phyloP scores from a whole-genome alignment of 2,888 invertebrate genomes.

The Orthosia cruda region DNA sequence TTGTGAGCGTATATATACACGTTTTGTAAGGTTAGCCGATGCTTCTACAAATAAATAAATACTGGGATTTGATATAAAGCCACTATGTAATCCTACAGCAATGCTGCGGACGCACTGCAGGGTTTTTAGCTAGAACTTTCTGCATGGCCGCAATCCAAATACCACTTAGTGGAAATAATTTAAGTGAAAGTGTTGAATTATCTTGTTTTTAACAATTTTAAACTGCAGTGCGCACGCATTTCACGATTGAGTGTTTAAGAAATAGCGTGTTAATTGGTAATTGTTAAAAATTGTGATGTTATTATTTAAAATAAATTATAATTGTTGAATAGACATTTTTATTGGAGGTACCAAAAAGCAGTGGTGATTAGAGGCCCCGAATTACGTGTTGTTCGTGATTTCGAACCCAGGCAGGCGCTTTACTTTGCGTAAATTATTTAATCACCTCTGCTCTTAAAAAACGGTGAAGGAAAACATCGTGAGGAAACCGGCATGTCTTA shows the following conservation, averaged over 20 bases:
- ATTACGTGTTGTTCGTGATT: no score
- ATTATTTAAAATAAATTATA: constrained; percentile 66
- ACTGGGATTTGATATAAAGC: constrained; percentile 44
- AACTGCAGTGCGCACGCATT: constrained; percentile 16
- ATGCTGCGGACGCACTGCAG: constrained; percentile 12
- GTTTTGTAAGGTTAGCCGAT: neutral
- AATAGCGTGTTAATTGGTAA: constrained; percentile 51
- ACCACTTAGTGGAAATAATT: neutral
- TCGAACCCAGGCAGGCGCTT: no score
- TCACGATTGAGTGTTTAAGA: constrained; percentile 38
- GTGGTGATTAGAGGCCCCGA: no score
- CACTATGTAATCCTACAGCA: constrained; percentile 23
- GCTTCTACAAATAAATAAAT: constrained; percentile 38
- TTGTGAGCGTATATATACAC: constrained; percentile 16
- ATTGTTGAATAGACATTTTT: constrained; percentile 26
- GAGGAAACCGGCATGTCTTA: no score
- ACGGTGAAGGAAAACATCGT: no score
- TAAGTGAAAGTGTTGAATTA: neutral
- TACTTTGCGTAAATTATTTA: no score
- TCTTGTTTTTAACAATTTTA: neutral
- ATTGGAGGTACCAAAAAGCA: constrained; percentile 12
- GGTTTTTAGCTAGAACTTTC: neutral
- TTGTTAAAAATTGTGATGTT: constrained; percentile 68
- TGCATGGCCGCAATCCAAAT: neutral
- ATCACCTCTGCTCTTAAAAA: no score